Evolutionary conservation across 2,888 invertebrate species (phyloP), one percentile per base, ranked within the genome.

Genomic region (Himalopsyche kuldschensis): DNA sequence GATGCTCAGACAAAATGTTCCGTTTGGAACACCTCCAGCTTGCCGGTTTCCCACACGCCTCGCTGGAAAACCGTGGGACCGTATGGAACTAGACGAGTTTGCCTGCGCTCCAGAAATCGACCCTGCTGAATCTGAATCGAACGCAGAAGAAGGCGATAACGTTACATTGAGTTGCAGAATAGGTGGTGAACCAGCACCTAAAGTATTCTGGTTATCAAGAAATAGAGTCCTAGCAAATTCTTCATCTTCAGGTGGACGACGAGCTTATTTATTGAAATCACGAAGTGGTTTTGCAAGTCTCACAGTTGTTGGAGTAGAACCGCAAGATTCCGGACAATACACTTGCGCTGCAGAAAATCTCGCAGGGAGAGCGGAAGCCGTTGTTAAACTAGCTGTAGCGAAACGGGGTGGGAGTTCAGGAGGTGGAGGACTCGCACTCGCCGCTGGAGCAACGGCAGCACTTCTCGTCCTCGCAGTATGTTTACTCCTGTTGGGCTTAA

Each of bases 301-400:
- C 88, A 95, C 95, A 6, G 94, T 96, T 86, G 92, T 94, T 87
- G 93, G 94, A 41, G 94, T 94, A 8, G 95, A 95, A 85, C 89
- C 94, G 86, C 95, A 95, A 89, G 96, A 96, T 89, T 94, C 95
- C 55, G 96, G 96, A 69, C 92, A 93, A 78, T 96, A 96, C 88
- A 93, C 94, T 75, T 97, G 97, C 88, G 92, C 94, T 81, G 96
- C 96, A 0, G 96, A 96, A 89, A 96, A 96, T 88, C 94, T 95
- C 89, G 96, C 96, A 4, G 96, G 96, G 0, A 93, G 93, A 88
- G 94, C 94, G 15, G 95, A 95, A 89, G 94, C 94, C 30, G 94
- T 94, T 88, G 94, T 96, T 82, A 95, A 94, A 84, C 90, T 97
- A 87, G 93, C 94, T 1, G 94, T 96, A 85, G 94, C 94, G 75